A percentile compares a stretch with the other conserved stretches of the same genome.
phyloP scores from a whole-genome alignment of 1,140 invertebrate genomes.

The Zaprionus kolodkinae region DNA sequence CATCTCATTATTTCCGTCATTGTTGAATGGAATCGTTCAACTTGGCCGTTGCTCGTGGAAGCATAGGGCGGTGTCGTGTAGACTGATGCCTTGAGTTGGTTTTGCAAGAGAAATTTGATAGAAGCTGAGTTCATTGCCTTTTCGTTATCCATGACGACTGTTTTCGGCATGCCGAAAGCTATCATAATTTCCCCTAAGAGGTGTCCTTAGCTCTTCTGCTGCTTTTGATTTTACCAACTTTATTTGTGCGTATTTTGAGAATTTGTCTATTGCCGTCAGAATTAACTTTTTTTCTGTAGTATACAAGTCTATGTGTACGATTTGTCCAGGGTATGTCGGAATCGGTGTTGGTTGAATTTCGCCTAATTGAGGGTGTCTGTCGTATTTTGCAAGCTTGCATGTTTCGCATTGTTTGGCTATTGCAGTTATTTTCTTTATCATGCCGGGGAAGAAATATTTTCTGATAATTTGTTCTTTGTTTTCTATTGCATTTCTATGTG shows the following conservation, averaged over 20 bases:
- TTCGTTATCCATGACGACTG: constrained; percentile 33
- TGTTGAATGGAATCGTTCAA: constrained; percentile 44
- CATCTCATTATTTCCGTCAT: constrained; percentile 34
- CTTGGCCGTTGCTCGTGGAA: constrained; percentile 34
- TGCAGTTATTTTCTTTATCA: too few species aligned
- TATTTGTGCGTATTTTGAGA: constrained; percentile 37
- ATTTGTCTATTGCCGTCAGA: constrained; percentile 43
- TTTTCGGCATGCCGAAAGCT: constrained; percentile 29
- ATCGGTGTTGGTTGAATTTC: too few species aligned
- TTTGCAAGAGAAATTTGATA: constrained; percentile 37
- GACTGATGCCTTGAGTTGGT: constrained; percentile 31
- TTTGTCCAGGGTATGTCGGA: too few species aligned
- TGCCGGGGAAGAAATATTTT: too few species aligned
- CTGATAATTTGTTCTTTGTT: too few species aligned
- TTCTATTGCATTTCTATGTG: too few species aligned
- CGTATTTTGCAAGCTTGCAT: too few species aligned
- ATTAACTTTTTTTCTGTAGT: constrained; percentile 9
- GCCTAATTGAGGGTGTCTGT: too few species aligned
- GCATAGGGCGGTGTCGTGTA: constrained; percentile 37
- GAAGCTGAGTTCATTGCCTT: constrained; percentile 31
- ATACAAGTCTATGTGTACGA: too few species aligned
- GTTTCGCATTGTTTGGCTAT: too few species aligned
- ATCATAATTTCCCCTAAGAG: constrained; percentile 30
- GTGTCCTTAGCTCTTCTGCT: constrained; percentile 23
- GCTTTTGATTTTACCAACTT: constrained; percentile 39